These are phyloP conservation scores for Pediacus dermestoides DNA, from an alignment of 2,888 invertebrate genomes.

Conservation along the genomic window DNA sequence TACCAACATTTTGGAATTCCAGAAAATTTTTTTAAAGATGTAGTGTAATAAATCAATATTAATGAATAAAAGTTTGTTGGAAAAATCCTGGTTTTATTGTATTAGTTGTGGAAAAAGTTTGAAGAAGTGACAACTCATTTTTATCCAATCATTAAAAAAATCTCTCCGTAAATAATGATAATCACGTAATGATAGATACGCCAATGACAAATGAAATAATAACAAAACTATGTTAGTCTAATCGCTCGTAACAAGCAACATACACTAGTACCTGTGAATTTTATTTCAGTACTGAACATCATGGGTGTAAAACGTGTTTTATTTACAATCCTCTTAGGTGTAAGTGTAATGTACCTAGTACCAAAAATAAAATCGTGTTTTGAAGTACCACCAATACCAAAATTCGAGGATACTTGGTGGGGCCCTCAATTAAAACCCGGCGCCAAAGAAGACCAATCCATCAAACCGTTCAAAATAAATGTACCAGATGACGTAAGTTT, in stretches of 20 bases:
- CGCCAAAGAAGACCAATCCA: conserved; percentile 53
- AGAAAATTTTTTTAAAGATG: too few species aligned
- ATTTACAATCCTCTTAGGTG: background rate
- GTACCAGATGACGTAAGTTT: conserved; percentile 58
- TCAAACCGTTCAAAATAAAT: conserved; percentile 60
- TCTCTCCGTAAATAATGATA: too few species aligned
- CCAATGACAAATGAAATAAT: too few species aligned
- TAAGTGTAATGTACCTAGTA: background rate
- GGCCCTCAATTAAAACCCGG: conserved; percentile 49
- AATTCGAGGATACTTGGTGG: conserved; percentile 56
- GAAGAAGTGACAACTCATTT: conserved; percentile 3
- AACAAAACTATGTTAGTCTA: too few species aligned
- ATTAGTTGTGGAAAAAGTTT: background rate
- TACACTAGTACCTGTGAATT: too few species aligned
- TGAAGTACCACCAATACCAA: conserved; percentile 29
- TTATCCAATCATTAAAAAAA: conserved; percentile 1
- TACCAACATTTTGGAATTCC: too few species aligned
- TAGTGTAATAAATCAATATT: conserved; percentile 4
- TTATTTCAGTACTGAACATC: background rate
- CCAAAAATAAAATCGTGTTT: background rate
- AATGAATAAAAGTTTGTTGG: background rate
- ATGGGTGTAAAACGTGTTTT: conserved; percentile 6
- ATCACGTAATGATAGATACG: too few species aligned
- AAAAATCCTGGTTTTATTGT: background rate
- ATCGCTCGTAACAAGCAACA: too few species aligned